Evolutionary conservation across 2,113 vertebrate genomes (phyloP).

Genomic region (Eudyptes chrysolophus): DNA sequence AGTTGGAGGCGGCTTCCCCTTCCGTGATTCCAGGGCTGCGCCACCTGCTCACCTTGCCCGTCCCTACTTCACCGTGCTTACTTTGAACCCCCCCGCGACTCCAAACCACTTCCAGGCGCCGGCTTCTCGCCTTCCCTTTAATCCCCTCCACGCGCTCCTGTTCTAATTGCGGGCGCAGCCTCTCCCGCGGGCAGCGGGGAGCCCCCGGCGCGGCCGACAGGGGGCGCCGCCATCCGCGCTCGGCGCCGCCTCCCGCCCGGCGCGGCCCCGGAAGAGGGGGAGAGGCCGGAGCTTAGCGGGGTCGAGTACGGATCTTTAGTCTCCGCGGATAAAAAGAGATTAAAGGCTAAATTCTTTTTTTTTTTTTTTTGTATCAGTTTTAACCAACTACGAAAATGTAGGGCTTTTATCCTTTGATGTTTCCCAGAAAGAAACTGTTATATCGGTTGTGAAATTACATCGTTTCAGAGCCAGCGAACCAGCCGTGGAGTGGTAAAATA

Average conservation of each 20-base stretch:
- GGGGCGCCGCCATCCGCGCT: constrained; percentile 67
- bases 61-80: not conserved
- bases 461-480: constrained; percentile 61
- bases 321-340: constrained; percentile 76
- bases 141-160: not conserved
- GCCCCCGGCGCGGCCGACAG: constrained; percentile 67
- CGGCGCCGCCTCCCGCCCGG: constrained; percentile 60
- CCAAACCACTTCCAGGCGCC: not conserved
- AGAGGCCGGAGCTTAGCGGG: constrained; percentile 54
- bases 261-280: constrained; percentile 51
- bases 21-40: not conserved
- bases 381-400: constrained; percentile 73
- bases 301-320: constrained; percentile 76
- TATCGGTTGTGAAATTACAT: constrained; percentile 69
- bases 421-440: constrained; percentile 71
- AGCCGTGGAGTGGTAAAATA: constrained; percentile 64
- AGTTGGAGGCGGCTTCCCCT: not conserved
- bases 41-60: not conserved
- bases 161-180: not conserved
- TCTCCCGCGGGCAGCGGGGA: not conserved
- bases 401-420: constrained; percentile 76
- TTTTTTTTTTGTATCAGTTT: constrained; percentile 52
- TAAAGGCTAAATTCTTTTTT: constrained; percentile 72
- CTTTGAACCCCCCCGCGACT: not conserved
- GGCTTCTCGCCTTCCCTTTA: not conserved